Evolutionary conservation across 2,113 vertebrate genomes (phyloP).

Genomic region (Xyliphius kryptos): DNA sequence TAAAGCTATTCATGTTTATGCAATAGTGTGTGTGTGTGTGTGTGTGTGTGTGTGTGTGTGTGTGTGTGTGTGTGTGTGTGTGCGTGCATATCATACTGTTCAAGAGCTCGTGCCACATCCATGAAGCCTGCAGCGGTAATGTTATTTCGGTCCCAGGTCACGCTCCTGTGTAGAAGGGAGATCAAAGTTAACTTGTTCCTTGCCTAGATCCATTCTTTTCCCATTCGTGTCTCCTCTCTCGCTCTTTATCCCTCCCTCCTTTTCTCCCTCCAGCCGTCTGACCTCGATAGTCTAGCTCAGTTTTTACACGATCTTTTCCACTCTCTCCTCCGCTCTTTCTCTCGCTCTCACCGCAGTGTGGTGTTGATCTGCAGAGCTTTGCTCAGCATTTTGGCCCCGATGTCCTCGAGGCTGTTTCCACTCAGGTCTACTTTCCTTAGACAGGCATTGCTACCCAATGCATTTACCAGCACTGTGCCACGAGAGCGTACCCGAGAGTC

Average conservation of each 20-base stretch:
- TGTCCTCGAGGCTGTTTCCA: slow-evolving; percentile 81
- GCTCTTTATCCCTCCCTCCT: slow-evolving; percentile 32
- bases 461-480: slow-evolving; percentile 80
- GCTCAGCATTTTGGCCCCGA: slow-evolving; percentile 86
- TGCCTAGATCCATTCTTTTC: background rate
- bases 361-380: slow-evolving; percentile 89
- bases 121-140: slow-evolving; percentile 79
- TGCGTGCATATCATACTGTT: slow-evolving; percentile 71
- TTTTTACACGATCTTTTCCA: background rate
- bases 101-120: slow-evolving; percentile 81
- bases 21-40: background rate
- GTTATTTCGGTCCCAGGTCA: slow-evolving; percentile 85
- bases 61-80: slow-evolving; percentile 7
- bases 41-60: slow-evolving; percentile 13
- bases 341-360: slow-evolving; percentile 68
- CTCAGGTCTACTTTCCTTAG: slow-evolving; percentile 81
- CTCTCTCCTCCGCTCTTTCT: background rate
- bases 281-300: slow-evolving; percentile 29
- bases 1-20: background rate
- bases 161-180: slow-evolving; percentile 64
- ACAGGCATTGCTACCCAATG: slow-evolving; percentile 81
- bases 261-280: slow-evolving; percentile 52
- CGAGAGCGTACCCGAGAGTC: slow-evolving; percentile 83
- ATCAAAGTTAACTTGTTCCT: slow-evolving; percentile 1
- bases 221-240: slow-evolving; percentile 18